These are phyloP conservation scores for Amblyraja radiata DNA, from an alignment of 2,797 vertebrate species.

Conservation along the genomic window DNA sequence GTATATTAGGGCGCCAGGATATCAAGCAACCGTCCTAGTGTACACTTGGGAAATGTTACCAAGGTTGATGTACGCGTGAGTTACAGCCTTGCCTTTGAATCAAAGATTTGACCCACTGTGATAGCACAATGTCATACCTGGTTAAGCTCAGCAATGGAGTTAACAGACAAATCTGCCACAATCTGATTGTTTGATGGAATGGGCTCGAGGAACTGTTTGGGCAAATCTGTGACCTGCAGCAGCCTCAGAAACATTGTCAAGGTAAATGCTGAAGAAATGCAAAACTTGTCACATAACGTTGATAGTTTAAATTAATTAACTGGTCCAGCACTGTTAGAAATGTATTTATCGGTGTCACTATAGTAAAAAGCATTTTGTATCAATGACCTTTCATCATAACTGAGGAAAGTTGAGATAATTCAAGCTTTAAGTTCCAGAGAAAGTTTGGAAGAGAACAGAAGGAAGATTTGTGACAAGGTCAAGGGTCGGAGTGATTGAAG, in stretches of 20 bases:
- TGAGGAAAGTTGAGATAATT: no score
- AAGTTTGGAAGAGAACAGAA: no score
- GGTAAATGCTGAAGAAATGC: not conserved
- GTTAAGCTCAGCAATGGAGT: not conserved
- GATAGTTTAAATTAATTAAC: not conserved
- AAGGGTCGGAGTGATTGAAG: no score
- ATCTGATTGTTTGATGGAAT: no score
- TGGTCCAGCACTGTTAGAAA: not conserved
- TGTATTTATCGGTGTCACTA: no score
- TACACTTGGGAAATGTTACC: not conserved
- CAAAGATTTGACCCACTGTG: not conserved
- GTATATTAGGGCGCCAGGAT: not conserved
- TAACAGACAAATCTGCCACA: not conserved
- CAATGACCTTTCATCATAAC: no score
- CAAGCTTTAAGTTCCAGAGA: no score
- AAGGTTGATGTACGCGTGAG: not conserved
- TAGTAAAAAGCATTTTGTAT: no score
- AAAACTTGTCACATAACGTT: not conserved
- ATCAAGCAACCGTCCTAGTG: not conserved
- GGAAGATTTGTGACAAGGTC: no score
- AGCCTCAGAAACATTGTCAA: not conserved
- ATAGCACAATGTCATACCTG: not conserved
- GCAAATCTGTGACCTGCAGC: not conserved
- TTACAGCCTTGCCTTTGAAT: not conserved
- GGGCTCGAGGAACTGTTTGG: not conserved